Evolutionary conservation across 2,113 vertebrate species (phyloP), one percentile per base, ranked within the genome.

Genomic region (Penelope pileata): DNA sequence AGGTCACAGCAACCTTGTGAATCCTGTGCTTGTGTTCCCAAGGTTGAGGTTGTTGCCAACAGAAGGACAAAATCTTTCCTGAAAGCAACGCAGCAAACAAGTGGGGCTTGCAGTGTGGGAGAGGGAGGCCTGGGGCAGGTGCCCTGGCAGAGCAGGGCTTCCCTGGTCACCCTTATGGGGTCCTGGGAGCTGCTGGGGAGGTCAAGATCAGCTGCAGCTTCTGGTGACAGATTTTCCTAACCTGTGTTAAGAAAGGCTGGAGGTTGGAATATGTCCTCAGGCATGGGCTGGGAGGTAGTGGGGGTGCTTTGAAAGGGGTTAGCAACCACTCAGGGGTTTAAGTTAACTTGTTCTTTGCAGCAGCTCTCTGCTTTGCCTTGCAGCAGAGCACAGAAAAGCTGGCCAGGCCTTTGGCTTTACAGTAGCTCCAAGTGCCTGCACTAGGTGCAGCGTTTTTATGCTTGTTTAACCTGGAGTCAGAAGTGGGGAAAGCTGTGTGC

Each of bases 101-200:
- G 32, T 23, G 68, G 34, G 87, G 24, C 13, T 40, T 40, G 30
- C 9, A 22, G 63, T 19, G 48, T 1, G 4, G n/a, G 38, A 21
- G 48, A 1, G 1, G 32, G 42, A 54, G 7, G 43, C 18, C n/a
- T 0, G 0, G 47, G 58, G 8, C 38, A 54, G 50, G 48, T 59
- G 69, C 26, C 30, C 36, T 36, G 15, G 18, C 21, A 36, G 38
- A 59, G 47, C 6, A 42, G 32, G 22, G 8, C 47, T 59, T 62
- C 36, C 7, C 12, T 7, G 3, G 29, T 10, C 0, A 3, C 19
- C 38, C 27, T 82, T 1, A 0, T 22, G 1, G 7, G 22, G 8
- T 84, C 48, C 86, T 81, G 36, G 47, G 67, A 77, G 58, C 67
- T 60, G 73, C 66, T 83, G 75, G 79, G 84, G 38, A 69, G 64